Base-by-base conservation (phyloP, 2,113 vertebrate species). In the Lagopus leucura region DNA sequence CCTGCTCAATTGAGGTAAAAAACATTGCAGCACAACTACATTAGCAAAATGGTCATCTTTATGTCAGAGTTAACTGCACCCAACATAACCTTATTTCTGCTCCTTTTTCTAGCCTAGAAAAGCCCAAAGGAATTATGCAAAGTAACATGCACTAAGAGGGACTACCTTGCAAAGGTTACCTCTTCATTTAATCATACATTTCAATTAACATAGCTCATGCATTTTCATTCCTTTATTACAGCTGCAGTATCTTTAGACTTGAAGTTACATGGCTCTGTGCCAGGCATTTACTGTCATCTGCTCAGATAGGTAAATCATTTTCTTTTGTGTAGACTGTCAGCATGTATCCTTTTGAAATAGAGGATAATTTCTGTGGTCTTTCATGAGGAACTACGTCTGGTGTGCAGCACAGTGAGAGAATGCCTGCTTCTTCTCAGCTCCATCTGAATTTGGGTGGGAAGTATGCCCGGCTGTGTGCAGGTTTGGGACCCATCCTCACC, bases 101-200 rank as follows among this genome's bases (percentile, higher is more conserved):
- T 92, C 82, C 69, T 84, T 93, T 86, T 88, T 81, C 90, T 61
- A n/a, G 47, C 3, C 0, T 6, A 81, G 76, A 80, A 93, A 83
- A 96, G 57, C 65, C 85, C 90, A 70, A 87, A 96, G 78, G 88
- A 82, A 83, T 64, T 93, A 90, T 45, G 67, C 94, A 88, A 65
- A 95, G 82, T 75, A 58, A 38, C 32, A 42, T 5, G 18, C 21
- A 69, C 73, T 90, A 79, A 50, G 65, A 77, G 81, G 43, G 38
- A 79, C 91, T 94, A 43, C 74, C 86, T 92, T 80, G 76, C 82
- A 94, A 95, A 97, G 93, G 86, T 88, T 96, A 65, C 42, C 52
- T 94, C 78, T 88, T 94, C 74, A 76, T 92, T 96, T 93, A 96
- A 93, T 92, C 81, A 84, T 86, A 70, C 81, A 54, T 94, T 93